Percentiles rank a stretch among this genome's conserved stretches.
Evolutionary conservation across 2,888 invertebrate species (phyloP).

Genomic region (Conchocele bisecta): DNA sequence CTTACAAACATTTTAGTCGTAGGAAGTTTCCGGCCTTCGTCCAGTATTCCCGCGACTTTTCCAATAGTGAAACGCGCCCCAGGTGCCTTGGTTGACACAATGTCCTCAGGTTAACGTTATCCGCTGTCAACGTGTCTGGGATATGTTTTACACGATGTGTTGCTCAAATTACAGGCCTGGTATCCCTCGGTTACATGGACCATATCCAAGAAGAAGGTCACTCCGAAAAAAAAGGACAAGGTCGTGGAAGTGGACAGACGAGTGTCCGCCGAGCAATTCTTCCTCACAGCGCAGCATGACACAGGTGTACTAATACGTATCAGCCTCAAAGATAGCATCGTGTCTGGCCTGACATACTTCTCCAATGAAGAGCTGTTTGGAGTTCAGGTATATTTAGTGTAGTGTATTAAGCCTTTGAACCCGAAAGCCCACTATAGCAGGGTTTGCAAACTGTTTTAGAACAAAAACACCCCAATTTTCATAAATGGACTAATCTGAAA

Average conservation of each 20-base stretch:
- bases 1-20: too few species aligned
- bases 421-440: too few species aligned
- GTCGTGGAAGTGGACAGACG: background rate
- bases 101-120: too few species aligned
- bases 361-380: conserved; percentile 4
- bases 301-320: background rate
- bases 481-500: too few species aligned
- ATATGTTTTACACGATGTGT: too few species aligned
- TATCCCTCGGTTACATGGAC: conserved; percentile 1
- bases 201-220: background rate
- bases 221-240: background rate
- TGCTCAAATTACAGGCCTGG: conserved; percentile 5
- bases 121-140: too few species aligned
- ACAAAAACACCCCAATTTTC: too few species aligned
- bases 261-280: background rate
- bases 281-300: conserved; percentile 1
- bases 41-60: too few species aligned
- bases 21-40: too few species aligned
- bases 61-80: too few species aligned
- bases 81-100: too few species aligned
- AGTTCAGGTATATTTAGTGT: conserved; percentile 6
- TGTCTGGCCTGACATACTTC: background rate
- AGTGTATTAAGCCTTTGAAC: background rate
- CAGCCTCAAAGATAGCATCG: conserved; percentile 1
- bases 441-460: too few species aligned